A percentile compares a stretch with the other conserved stretches of the same genome.
These are phyloP conservation scores for Malacosoma neustria DNA, from an alignment of 2,888 invertebrate genomes.

Conservation along the genomic window DNA sequence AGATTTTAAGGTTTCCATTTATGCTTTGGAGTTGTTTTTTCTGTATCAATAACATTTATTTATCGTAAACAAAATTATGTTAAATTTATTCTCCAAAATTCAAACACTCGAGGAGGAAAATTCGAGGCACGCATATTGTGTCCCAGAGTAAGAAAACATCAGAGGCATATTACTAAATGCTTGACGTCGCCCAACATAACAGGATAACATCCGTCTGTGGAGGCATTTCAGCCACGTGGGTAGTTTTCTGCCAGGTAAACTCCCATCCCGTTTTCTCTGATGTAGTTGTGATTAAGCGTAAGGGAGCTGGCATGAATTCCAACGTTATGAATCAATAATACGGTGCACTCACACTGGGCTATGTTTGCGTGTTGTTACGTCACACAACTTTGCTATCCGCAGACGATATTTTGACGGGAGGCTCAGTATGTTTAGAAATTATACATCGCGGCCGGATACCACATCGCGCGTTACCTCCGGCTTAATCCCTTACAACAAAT, in stretches of 20 bases:
- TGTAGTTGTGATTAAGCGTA: conserved; percentile 58
- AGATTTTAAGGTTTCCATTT: too few species aligned
- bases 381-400: conserved; percentile 41
- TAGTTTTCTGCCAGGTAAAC: conserved; percentile 45
- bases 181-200: conserved; percentile 33
- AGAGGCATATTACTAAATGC: conserved; percentile 26
- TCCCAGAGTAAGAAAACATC: conserved; percentile 3
- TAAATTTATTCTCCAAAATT: too few species aligned
- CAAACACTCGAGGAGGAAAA: too few species aligned
- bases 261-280: conserved; percentile 48
- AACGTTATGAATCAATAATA: conserved; percentile 68
- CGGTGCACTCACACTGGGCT: conserved; percentile 49
- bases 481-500: conserved; percentile 1
- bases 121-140: too few species aligned
- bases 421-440: conserved; percentile 52
- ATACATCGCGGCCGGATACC: conserved; percentile 16
- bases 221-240: conserved; percentile 47
- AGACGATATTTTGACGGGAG: conserved; percentile 69
- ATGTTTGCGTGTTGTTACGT: conserved; percentile 35
- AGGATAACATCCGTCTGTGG: conserved; percentile 35
- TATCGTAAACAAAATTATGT: too few species aligned
- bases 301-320: conserved; percentile 64
- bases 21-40: too few species aligned
- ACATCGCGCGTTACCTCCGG: conserved; percentile 1
- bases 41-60: too few species aligned